phyloP scores from a whole-genome alignment of 2,113 vertebrate species.

The Bagarius yarrelli region DNA sequence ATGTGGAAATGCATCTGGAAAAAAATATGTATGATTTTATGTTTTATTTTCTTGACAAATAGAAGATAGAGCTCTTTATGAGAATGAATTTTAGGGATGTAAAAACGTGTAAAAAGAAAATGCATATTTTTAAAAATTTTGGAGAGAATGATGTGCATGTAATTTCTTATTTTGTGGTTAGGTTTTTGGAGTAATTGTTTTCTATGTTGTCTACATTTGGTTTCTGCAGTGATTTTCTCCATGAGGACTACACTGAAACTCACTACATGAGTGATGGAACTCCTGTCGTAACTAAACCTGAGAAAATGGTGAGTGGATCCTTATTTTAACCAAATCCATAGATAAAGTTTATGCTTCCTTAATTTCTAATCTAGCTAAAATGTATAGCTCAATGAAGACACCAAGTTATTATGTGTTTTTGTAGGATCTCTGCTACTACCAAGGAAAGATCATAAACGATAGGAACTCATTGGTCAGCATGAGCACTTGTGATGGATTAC shows the following conservation, averaged over 20 bases:
- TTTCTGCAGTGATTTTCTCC: conserved; percentile 66
- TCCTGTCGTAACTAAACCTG: conserved; percentile 59
- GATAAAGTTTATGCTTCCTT: background rate
- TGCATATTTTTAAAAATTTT: no score
- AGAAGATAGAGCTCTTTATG: background rate
- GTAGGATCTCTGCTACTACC: conserved; percentile 80
- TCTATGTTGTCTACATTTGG: background rate
- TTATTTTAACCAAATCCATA: no score
- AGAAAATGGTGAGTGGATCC: conserved; percentile 63
- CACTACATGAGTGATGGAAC: conserved; percentile 65
- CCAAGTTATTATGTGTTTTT: background rate
- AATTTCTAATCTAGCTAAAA: background rate
- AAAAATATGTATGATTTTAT: conserved; percentile 62
- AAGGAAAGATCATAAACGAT: conserved; percentile 71
- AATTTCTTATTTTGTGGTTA: no score
- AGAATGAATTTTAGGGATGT: no score
- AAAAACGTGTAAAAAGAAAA: no score
- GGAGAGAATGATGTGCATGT: no score
- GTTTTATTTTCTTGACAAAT: background rate
- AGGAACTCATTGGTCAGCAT: conserved; percentile 67
- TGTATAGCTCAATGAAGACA: background rate
- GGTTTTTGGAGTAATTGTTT: no score
- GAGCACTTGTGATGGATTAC: conserved; percentile 76
- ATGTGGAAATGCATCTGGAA: conserved; percentile 68
- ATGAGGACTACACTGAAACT: conserved; percentile 70